These are phyloP conservation scores for Watsonalla binaria DNA, from an alignment of 2,888 invertebrate species.

Conservation along the genomic window DNA sequence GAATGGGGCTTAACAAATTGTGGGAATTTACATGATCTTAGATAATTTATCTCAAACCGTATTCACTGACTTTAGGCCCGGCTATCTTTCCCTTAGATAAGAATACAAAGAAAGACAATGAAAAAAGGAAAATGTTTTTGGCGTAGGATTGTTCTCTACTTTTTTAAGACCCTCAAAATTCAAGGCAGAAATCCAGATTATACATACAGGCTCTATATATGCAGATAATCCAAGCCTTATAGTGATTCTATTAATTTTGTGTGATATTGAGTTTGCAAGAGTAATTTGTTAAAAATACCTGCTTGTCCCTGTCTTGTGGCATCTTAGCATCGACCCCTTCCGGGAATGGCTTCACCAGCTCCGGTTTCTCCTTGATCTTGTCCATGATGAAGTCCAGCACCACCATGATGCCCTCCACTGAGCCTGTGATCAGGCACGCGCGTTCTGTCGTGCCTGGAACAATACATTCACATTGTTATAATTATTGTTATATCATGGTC, in stretches of 20 bases:
- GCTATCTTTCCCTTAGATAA: no score
- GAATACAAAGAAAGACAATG: no score
- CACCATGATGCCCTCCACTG: conserved; percentile 92
- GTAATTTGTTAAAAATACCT: conserved; percentile 56
- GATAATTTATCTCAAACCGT: no score
- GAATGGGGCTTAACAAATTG: background rate
- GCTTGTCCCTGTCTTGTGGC: conserved; percentile 93
- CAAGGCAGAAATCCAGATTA: no score
- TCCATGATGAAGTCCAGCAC: conserved; percentile 97
- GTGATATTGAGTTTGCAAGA: background rate
- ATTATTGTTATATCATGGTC: no score
- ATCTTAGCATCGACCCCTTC: conserved; percentile 90
- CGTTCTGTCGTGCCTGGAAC: conserved; percentile 92
- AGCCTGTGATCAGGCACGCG: conserved; percentile 95
- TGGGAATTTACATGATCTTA: background rate
- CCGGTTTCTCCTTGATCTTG: conserved; percentile 96
- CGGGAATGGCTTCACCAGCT: conserved; percentile 89
- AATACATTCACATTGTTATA: conserved; percentile 6
- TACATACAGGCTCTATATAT: no score
- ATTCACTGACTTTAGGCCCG: no score
- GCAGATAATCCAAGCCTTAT: no score
- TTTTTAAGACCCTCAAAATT: no score
- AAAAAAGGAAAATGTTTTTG: no score
- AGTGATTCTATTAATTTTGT: no score
- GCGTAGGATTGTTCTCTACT: no score